Conservation (phyloP, 1,140 invertebrate species). For the Achatina immaculata region DNA sequence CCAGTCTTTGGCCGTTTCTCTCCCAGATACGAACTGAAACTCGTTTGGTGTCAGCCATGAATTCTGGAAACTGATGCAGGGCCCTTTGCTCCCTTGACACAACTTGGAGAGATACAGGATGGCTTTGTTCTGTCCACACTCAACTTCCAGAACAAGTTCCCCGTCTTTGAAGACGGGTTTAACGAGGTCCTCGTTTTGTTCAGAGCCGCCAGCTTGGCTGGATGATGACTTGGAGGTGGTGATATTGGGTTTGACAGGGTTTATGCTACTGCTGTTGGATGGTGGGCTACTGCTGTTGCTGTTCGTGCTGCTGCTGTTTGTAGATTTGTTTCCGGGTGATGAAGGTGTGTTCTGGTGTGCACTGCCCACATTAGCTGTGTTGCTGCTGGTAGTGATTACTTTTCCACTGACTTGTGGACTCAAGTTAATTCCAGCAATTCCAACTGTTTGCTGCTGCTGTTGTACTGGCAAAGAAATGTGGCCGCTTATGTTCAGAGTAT, state of each 20-base stretch:
- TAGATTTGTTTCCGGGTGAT: constrained; percentile 6
- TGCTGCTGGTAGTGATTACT: neutral
- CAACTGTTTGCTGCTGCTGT: neutral
- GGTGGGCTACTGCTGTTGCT: constrained; percentile 19
- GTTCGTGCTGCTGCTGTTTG: neutral
- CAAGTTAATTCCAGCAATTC: neutral
- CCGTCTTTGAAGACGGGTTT: constrained; percentile 67
- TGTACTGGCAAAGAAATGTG: constrained; percentile 14
- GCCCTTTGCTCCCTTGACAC: constrained; percentile 72
- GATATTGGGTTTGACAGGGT: neutral
- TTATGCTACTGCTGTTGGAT: neutral
- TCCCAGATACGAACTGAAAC: constrained; percentile 73
- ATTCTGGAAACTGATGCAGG: constrained; percentile 71
- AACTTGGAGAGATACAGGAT: constrained; percentile 70
- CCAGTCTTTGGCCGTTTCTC: constrained; percentile 75
- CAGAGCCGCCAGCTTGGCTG: constrained; percentile 37
- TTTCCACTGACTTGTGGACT: neutral
- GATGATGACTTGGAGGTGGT: constrained; percentile 19
- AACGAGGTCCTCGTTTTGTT: constrained; percentile 63
- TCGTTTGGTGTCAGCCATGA: constrained; percentile 75
- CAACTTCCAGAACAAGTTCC: constrained; percentile 71
- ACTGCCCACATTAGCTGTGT: neutral
- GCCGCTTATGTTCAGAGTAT: constrained; percentile 24
- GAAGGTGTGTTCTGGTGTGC: neutral
- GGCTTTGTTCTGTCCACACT: constrained; percentile 72